Base-by-base conservation (phyloP, 2,113 vertebrate genomes). In the Dromas ardeola region DNA sequence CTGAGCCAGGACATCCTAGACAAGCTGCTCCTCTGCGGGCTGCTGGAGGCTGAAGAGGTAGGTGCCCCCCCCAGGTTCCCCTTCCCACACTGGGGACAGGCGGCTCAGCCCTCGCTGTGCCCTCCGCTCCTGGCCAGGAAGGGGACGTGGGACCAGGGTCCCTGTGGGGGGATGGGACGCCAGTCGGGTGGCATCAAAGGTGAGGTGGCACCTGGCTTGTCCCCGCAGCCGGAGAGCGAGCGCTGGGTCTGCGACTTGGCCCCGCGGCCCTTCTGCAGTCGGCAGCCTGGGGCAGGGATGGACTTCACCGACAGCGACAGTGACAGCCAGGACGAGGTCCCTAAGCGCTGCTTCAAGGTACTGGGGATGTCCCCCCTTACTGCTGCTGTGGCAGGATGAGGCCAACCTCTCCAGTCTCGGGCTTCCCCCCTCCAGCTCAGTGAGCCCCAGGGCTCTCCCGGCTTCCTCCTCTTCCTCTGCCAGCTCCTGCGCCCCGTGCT, bases 11-110 rank as follows among this genome's bases (percentile, higher is more conserved):
- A 99, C 85, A 97, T 99, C 3, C 83, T 99, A 92, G 99, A 99
- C 98, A 99, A 99, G 59, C 98, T 99, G 77, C 97, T 99, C 38
- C 98, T 98, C 66, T 99, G 99, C 32, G 99, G 99, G 50, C 97
- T 99, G 90, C 97, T 99, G 84, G 97, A 99, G 70, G 97, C 98
- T 47, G 99, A 99, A 74, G 99, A 99, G 98, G 99, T 99, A 97
- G 97, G 98, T n/a, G 78, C 9, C 13, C 15, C 3, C 8, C 9
- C 16, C 15, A 0, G 1, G 50, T 11, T 21, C 14, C n/a, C 15
- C 21, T 47, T 11, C 16, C 27, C 11, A 1, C 3, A 3, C 38
- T 27, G 32, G 38, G 23, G 36, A 4, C 1, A 6, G 29, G 30
- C 10, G 26, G 32, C 42, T 58, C 45, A 52, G 55, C 36, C n/a